Base-by-base conservation (phyloP, 2,797 vertebrate species). In the Spinibarbus caldwelli region DNA sequence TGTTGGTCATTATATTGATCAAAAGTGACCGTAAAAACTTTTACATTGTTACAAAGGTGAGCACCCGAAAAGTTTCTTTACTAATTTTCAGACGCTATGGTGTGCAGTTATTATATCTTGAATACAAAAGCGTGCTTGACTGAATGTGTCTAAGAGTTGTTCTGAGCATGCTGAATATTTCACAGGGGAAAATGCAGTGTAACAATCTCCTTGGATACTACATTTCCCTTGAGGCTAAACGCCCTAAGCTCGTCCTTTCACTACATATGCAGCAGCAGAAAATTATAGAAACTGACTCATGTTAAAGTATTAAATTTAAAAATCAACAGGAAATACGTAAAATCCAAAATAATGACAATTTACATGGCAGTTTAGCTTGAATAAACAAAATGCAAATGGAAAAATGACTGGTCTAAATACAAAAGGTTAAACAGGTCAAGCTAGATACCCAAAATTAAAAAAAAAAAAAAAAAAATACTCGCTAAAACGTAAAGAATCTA, bases 201-300 rank as follows among this genome's bases (percentile, higher is more conserved):
- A 62, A 82, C 52, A 83, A 75, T 83, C 70, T 75, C 81, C 70
- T 83, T 49, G 29, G 54, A 64, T 66, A 76, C 82, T 66, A 66
- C 9, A 76, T 49, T 41, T 7, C 57, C 57, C 81, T 47, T 64
- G 57, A 76, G 23, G 57, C 45, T 7, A 76, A 52, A 66, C 76
- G 82, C 23, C 23, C 41, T 83, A 76, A 66, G 57, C 43, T 49
- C 66, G 31, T 76, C 82, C 31, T 82, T 83, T 31, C 10, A 47
- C 29, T 52, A 67, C 12, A 80, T 5, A 31, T 29, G 14, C 72
- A 83, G 36, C 41, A 49, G 49, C 26, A 73, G 41, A 75, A 36
- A 64, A 47, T 75, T 26, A 64, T 49, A 31, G 17, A 64, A 83
- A 83, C 70, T 49, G 41, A 64, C 29, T 12, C 6, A 26, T 45